Evolutionary conservation across 2,113 vertebrate genomes (phyloP), one percentile per base, ranked within the genome.

Genomic region (Anarrhichthys ocellatus): DNA sequence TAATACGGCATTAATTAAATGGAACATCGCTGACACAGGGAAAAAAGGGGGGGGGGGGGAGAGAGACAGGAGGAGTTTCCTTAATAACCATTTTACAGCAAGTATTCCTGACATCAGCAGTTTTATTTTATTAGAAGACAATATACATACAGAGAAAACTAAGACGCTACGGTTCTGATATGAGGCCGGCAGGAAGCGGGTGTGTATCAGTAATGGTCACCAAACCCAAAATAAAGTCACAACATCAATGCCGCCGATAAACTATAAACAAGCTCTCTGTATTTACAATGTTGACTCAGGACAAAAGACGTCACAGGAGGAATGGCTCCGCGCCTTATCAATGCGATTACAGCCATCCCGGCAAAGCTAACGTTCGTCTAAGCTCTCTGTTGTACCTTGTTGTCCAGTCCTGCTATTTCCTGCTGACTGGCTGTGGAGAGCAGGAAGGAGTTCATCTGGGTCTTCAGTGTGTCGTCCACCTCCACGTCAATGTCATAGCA

Each of bases 401-500:
- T 99, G 93, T 99, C 98, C 89, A 99, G 93, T 78, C 98, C 97
- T 59, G 98, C 98, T 14, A 99, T 99, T 86, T 99, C 98, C 94
- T 99, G 98, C 71, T 99, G 98, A 87, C 98, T 99, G 89, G 98
- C 97, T 9, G 98, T 99, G 78, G 98, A 99, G 0, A 99, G 96
- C 84, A 99, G 95, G 72, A 99, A 99, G 61, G 98, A 99, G 94
- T 99, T 99, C 98, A 99, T 99, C 95, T 99, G 98, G 8, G 98
- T 99, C 94, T 99, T 99, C 87, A 99, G 92, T 0, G 98, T 99
- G 83, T 99, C 98, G 0, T 99, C 98, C 90, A 99, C 98, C 91
- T 99, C 98, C 84, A 99, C 98, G 0, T 99, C 98, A n/a, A 99
- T 99, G 90, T 99, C 98, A 11, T 99, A 99, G 92, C 98, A 99